Evolutionary conservation across 2,113 vertebrate species (phyloP), one percentile per base, ranked within the genome.

Genomic region (Albula goreensis): DNA sequence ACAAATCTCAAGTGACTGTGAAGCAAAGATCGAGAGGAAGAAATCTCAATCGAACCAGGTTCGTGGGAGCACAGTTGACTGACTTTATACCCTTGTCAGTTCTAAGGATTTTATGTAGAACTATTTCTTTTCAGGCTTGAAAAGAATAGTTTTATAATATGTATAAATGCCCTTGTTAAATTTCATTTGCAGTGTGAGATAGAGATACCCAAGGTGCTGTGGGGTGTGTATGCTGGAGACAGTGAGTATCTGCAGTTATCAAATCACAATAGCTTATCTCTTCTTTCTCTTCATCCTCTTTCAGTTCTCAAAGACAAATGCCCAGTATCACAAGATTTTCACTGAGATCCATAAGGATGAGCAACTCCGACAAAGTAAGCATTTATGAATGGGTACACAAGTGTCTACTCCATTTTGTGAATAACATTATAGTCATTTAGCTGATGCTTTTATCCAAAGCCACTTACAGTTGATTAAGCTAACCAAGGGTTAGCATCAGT

Each of bases 281-380:
- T 41, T 41, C 31, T 41, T 41, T 41, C 31, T 41, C 31, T 41
- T 41, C 31, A 41, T 41, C 31, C 90, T 92, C 74, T 92, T 96
- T 86, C 88, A 99, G 98, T 94, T 96, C 88, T 95, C 94, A 10
- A 98, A 99, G 92, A 95, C 96, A 84, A 99, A 99, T 82, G 93
- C 96, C 90, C 98, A 99, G 79, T 99, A 97, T 92, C 98, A 99
- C 94, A 99, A 99, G 95, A 90, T 97, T 91, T 99, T 99, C 89
- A 95, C 97, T 91, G 96, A 98, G 87, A 96, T 99, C 93, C 95
- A 96, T 81, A 95, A 94, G 78, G 97, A 97, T 56, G 98, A 99
- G 50, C 94, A 94, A 2, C 93, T 99, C 90, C 95, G 93, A 86
- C 97, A 99, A 93, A 99, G 98, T 99, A 93, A 97, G 97, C 95